Conservation (phyloP, 2,113 vertebrate species). For the Taurulus bubalis region DNA sequence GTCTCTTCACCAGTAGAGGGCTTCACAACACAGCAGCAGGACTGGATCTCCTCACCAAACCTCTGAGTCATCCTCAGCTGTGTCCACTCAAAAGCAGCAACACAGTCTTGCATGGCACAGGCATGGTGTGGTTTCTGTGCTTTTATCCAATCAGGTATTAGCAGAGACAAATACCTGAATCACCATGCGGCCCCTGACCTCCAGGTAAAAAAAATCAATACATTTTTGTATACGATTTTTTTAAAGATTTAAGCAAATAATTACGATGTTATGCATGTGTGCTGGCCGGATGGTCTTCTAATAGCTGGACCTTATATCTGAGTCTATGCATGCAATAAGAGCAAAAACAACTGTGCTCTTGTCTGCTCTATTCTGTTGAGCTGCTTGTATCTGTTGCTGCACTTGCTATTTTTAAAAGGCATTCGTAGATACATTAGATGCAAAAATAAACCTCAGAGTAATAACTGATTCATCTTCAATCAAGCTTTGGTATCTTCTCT, state of each 20-base stretch:
- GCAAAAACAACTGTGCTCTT: background rate
- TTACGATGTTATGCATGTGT: conserved; percentile 37
- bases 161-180: conserved; percentile 30
- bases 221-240: conserved; percentile 31
- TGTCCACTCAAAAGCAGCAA: conserved; percentile 9
- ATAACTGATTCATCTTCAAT: background rate
- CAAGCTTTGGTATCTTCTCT: background rate
- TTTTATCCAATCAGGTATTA: conserved; percentile 24
- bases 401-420: background rate
- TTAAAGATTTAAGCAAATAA: background rate
- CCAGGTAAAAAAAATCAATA: conserved; percentile 42
- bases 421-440: background rate
- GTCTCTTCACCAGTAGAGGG: conserved; percentile 60
- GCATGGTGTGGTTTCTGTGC: conserved; percentile 18
- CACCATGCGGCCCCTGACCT: conserved; percentile 38
- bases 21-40: conserved; percentile 45
- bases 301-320: background rate
- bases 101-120: conserved; percentile 13
- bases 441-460: conserved; percentile 11
- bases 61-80: conserved; percentile 61
- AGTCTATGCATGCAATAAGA: background rate
- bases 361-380: background rate
- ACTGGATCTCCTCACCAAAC: conserved; percentile 5
- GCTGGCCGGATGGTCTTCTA: conserved; percentile 27
- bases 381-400: background rate